Evolutionary conservation across 2,888 invertebrate genomes (phyloP).

Genomic region (Antheraea yamamai): DNA sequence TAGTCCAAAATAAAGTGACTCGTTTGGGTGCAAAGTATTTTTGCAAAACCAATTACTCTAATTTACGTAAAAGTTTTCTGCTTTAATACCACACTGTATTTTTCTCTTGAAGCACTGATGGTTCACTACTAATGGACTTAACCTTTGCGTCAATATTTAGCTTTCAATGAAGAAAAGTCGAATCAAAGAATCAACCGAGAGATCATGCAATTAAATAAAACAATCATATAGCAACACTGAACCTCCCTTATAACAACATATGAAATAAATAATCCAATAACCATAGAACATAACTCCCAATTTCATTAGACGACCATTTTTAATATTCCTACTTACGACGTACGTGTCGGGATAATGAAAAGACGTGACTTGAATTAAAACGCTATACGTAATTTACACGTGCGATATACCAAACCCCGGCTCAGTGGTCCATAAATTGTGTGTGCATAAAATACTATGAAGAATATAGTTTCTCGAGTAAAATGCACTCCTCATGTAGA

Average conservation of each 20-base stretch:
- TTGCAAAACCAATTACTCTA: too few species aligned
- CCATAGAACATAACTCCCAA: constrained; percentile 22
- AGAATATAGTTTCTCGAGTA: not conserved
- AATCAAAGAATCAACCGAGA: not conserved
- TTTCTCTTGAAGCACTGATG: not conserved
- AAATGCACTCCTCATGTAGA: too few species aligned
- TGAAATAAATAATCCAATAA: constrained; percentile 17
- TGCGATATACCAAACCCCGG: not conserved
- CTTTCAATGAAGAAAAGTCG: too few species aligned
- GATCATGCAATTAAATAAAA: not conserved
- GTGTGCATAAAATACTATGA: not conserved
- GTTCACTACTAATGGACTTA: too few species aligned
- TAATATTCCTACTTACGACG: constrained; percentile 28
- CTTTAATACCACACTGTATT: not conserved
- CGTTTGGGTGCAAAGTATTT: too few species aligned
- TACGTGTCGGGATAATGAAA: constrained; percentile 32
- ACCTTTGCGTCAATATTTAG: too few species aligned
- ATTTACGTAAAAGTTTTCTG: not conserved
- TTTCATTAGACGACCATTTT: constrained; percentile 24
- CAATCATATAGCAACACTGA: not conserved
- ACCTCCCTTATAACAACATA: not conserved
- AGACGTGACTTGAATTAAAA: constrained; percentile 33
- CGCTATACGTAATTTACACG: not conserved
- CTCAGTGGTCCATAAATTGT: not conserved
- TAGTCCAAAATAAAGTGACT: too few species aligned